A percentile compares a stretch with the other conserved stretches of the same genome.
Evolutionary conservation across 1,140 invertebrate species (phyloP).

Genomic region (Xylocopa sonorina): DNA sequence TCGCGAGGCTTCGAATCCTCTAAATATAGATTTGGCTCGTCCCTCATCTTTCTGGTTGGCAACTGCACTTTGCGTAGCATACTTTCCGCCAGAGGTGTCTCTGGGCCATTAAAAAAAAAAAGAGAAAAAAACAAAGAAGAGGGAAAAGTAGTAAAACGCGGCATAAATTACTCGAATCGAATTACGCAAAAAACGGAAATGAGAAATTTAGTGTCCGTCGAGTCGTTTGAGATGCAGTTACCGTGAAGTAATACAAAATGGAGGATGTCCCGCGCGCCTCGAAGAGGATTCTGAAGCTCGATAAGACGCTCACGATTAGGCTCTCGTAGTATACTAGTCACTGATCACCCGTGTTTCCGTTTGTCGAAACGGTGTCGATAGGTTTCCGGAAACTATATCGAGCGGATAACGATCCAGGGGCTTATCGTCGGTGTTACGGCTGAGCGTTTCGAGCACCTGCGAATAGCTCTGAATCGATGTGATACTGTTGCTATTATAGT

Average conservation of each 20-base stretch:
- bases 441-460: slow-evolving; percentile 19
- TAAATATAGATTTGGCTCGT: not conserved
- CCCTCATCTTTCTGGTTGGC: not conserved
- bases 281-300: not conserved
- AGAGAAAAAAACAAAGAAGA: no score
- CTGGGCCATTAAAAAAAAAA: no score
- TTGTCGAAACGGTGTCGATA: slow-evolving; percentile 41
- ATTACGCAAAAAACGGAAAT: no score
- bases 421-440: slow-evolving; percentile 42
- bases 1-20: not conserved
- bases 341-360: slow-evolving; percentile 33
- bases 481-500: not conserved
- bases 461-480: slow-evolving; percentile 26
- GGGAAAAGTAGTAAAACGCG: no score
- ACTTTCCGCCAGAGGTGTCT: no score
- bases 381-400: slow-evolving; percentile 42
- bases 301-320: not conserved
- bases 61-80: not conserved
- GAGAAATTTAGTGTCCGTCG: no score
- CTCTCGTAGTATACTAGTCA: not conserved
- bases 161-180: no score
- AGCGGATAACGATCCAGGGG: slow-evolving; percentile 44
- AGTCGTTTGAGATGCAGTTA: no score
- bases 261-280: not conserved
- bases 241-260: no score